Base-by-base conservation (phyloP, 2,797 vertebrate genomes). In the Onychomys torridus region DNA sequence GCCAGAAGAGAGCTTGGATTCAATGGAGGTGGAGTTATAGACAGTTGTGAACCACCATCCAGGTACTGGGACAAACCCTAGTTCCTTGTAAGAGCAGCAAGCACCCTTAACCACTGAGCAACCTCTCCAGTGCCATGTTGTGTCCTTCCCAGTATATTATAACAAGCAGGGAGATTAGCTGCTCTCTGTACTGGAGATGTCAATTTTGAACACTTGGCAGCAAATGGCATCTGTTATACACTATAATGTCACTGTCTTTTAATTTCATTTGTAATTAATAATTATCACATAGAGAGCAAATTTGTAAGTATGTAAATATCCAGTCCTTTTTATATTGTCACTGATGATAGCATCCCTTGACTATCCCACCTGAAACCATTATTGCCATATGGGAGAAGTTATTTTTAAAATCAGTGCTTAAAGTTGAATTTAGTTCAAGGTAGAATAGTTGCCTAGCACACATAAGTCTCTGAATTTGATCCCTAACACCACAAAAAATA, bases 261-360 rank as follows among this genome's bases (percentile, higher is more conserved):
- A 59, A 67, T 89, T 43, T 73, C 57, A 9, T 83, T 77, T 93
- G 27, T 43, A 75, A 73, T 91, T 91, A 61, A 4, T 90, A 71
- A 49, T 0, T 65, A 77, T 81, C 85, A 71, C 73, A 13, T 67
- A 5, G 49, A 85, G 69, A 23, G 9, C 82, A 89, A 46, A 77
- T 95, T 92, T 86, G 27, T 91, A 94, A 91, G 59, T 81, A 63
- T 59, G 27, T 82, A 84, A 95, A 76, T 91, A 84, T 63, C 12
- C 84, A 21, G 17, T 82, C 63, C 29, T 89, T 52, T 23, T 92
- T 65, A 81, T 65, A 79, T 37, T 95, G 83, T 49, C 21, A 40
- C 40, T 92, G 19, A 5, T 59, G 2, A 79, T 71, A 79, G 27
- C 57, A 49, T 83, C 69, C n/a, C 76, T 91, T 92, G 49, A 6